phyloP scores from a whole-genome alignment of 1,140 invertebrate species.

The Himalopsyche phryganea region DNA sequence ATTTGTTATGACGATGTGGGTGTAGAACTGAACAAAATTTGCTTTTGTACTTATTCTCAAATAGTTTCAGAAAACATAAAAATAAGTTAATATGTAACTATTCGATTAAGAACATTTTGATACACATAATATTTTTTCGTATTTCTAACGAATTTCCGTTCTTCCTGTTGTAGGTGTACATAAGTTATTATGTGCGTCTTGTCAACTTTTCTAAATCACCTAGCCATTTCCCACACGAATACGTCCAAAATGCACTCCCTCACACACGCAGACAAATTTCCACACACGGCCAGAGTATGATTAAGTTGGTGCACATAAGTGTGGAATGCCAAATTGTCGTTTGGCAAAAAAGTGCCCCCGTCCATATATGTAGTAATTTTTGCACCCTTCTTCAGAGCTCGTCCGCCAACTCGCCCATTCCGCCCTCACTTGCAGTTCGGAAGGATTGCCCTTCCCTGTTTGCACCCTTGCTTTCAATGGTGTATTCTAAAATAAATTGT shows the following conservation, averaged over 20 bases:
- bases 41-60: too few relatives aligned
- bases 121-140: too few relatives aligned
- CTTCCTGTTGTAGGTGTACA: too few relatives aligned
- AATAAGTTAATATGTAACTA: too few relatives aligned
- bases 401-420: background rate
- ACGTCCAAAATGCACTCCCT: background rate
- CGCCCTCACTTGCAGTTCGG: conserved; percentile 10
- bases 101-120: too few relatives aligned
- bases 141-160: too few relatives aligned
- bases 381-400: background rate
- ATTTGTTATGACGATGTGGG: too few relatives aligned
- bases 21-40: too few relatives aligned
- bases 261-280: too few relatives aligned
- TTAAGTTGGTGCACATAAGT: conserved; percentile 20
- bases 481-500: conserved; percentile 4
- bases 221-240: background rate
- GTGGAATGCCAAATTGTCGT: conserved; percentile 9
- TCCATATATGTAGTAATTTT: too few relatives aligned
- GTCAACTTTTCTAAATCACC: conserved; percentile 12
- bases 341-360: conserved; percentile 21
- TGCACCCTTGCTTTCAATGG: conserved; percentile 22
- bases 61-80: too few relatives aligned
- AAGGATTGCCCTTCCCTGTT: conserved; percentile 26
- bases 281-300: conserved; percentile 17
- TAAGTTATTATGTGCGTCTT: too few relatives aligned